Evolutionary conservation across 2,113 vertebrate genomes (phyloP).

Genomic region (Eurystomus gularis): DNA sequence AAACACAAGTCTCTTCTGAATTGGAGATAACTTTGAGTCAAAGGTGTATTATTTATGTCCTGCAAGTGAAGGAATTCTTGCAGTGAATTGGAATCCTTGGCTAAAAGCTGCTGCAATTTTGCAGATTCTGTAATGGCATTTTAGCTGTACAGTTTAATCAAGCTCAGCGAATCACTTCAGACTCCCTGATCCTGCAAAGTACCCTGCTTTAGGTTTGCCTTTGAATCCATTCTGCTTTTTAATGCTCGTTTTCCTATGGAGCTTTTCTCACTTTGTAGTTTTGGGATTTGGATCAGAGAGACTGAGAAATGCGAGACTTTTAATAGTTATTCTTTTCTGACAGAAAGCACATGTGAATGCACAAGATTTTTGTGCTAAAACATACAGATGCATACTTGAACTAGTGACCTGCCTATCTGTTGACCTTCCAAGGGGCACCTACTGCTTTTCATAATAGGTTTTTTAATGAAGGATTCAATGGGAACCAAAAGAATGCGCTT

Average conservation of each 20-base stretch:
- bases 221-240: not conserved
- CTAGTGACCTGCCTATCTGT: not conserved
- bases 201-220: not conserved
- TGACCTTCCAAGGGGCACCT: not conserved
- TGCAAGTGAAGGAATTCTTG: not conserved
- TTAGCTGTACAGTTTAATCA: not conserved
- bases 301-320: not conserved
- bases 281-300: not conserved
- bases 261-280: not conserved
- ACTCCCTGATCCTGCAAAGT: not conserved
- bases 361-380: not conserved
- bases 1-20: not conserved
- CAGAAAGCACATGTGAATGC: not conserved
- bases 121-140: not conserved
- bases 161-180: not conserved
- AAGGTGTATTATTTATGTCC: not conserved
- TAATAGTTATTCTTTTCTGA: not conserved
- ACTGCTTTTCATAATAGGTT: not conserved
- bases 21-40: not conserved
- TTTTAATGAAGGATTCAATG: not conserved
- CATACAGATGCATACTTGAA: not conserved
- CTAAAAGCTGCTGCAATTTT: not conserved
- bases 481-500: not conserved
- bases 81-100: not conserved
- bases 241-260: not conserved